Percentiles rank a stretch among this genome's conserved stretches.
Evolutionary conservation across 1,140 invertebrate species (phyloP).

Genomic region (Spodoptera litura): DNA sequence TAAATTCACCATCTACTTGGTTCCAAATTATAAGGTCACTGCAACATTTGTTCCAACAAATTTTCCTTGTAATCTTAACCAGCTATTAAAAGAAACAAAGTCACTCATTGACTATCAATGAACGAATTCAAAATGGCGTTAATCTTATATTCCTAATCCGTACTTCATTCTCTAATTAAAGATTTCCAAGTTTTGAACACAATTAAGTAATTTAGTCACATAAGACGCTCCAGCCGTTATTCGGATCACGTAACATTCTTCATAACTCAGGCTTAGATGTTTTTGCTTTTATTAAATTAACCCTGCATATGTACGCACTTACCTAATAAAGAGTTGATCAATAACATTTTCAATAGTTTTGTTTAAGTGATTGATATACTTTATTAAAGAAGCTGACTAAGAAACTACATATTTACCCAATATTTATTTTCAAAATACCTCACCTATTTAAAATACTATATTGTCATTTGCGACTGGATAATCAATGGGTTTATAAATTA

Average conservation of each 20-base stretch:
- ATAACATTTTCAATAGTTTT: no score
- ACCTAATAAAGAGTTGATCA: no score
- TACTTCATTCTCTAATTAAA: slow-evolving; percentile 40
- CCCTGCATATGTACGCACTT: neutral
- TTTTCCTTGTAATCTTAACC: neutral
- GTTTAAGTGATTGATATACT: no score
- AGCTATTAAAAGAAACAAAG: slow-evolving; percentile 12
- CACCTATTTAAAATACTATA: no score
- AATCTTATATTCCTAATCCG: slow-evolving; percentile 43
- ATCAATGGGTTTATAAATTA: no score
- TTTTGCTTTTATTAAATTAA: slow-evolving; percentile 31
- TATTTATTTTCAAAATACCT: no score
- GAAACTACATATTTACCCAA: no score
- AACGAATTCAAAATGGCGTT: slow-evolving; percentile 4
- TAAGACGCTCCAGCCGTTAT: neutral
- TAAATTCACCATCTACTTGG: no score
- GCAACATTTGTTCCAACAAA: no score
- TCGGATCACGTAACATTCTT: slow-evolving; percentile 32
- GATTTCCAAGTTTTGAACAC: slow-evolving; percentile 30
- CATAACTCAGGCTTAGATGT: slow-evolving; percentile 29
- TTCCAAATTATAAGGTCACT: no score
- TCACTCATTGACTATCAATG: neutral
- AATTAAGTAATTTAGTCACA: slow-evolving; percentile 41
- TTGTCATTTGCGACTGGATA: no score
- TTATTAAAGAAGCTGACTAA: no score